phyloP scores from a whole-genome alignment of 2,113 vertebrate species.

The Syrrhaptes paradoxus region DNA sequence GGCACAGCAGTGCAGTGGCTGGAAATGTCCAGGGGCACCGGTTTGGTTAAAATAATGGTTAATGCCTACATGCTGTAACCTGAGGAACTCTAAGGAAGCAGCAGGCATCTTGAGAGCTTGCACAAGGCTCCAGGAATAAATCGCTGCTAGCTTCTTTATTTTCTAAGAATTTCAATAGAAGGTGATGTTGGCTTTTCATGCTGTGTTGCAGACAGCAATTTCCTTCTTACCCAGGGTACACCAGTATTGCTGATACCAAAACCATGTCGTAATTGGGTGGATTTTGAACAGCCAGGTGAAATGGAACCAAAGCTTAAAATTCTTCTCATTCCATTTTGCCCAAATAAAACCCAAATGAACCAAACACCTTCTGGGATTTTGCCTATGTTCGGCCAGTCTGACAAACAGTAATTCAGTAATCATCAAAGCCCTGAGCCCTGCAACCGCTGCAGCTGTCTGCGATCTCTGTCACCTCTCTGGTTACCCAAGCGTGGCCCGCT shows the following conservation, averaged over 20 bases:
- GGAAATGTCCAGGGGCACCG: not conserved
- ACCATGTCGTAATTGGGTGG: no score
- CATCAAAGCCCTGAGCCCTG: not conserved
- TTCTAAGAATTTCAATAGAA: not conserved
- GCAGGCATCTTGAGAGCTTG: not conserved
- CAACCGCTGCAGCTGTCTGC: not conserved
- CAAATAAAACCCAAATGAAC: not conserved
- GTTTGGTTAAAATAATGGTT: not conserved
- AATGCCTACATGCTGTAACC: not conserved
- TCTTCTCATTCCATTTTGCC: not conserved
- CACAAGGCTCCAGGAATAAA: not conserved
- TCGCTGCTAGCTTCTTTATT: not conserved
- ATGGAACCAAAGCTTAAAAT: not conserved
- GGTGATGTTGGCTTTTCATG: not conserved
- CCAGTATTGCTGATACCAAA: not conserved
- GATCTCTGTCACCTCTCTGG: not conserved
- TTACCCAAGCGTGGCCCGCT: fast-evolving
- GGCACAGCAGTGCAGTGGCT: fast-evolving
- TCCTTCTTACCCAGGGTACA: not conserved
- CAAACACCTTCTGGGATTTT: not conserved
- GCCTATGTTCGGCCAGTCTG: not conserved
- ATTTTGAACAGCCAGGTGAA: not conserved
- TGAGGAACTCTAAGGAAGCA: not conserved
- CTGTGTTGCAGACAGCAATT: not conserved
- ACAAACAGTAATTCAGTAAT: not conserved